Evolutionary conservation across 2,797 vertebrate species (phyloP), one percentile per base, ranked within the genome.

Genomic region (Hippoglossus hippoglossus): DNA sequence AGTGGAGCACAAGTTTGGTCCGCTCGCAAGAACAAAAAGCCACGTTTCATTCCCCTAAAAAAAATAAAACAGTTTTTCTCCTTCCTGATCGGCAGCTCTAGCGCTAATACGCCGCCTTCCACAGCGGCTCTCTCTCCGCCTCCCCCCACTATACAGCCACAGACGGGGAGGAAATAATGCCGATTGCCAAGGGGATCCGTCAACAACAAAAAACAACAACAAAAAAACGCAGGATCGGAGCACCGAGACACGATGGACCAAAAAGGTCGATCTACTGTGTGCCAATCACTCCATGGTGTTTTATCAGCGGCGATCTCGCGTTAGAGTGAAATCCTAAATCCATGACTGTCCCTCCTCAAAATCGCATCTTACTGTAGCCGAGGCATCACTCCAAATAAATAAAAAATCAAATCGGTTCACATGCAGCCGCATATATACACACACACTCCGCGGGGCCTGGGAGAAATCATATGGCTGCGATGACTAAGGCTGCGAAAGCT

Each of bases 1-100:
- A 94, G 90, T 92, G 92, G 83, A 89, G 63, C 89, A 88, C 90
- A 90, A 90, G 87, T 94, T 93, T 89, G 74, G 71, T 85, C 91
- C 86, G 79, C 58, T 84, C 83, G 87, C 77, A 87, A 21, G 47
- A 49, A 9, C 6, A 77, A 81, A 75, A 81, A 82, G 66, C 80
- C 86, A 80, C 86, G 87, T 91, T 91, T 91, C 86, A 93, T 92
- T 82, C 83, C 90, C 12, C 6, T 12, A 41, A 28, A 67, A 71
- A 67, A 75, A 84, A 84, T 60, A 72, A 86, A 91, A 77, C 56
- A 79, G 59, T 73, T 11, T 15, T 83, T 89, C 82, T 85, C n/a
- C 6, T 15, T 46, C 19, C 36, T 84, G 85, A 67, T 89, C 71
- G 67, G 86, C 84, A 74, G 88, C 82, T 81, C 60, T 75, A 82